Percentiles rank a stretch among this genome's conserved stretches.
Evolutionary conservation across 2,113 vertebrate species (phyloP).

Genomic region (Nothobranchius kuhntae): DNA sequence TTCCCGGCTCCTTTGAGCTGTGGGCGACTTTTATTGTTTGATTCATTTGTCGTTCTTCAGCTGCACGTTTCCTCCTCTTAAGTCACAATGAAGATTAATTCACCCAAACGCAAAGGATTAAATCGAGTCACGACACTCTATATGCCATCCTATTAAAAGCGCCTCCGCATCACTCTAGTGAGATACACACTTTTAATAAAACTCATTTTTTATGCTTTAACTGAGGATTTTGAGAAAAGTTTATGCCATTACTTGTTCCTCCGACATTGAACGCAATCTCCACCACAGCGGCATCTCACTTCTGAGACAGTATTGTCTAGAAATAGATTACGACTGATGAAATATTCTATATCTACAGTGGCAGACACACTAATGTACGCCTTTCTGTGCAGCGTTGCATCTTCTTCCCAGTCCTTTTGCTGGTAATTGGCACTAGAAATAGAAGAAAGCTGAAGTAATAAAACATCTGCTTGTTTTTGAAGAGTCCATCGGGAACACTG

Average conservation of each 20-base stretch:
- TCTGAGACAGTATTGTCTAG: conserved; percentile 18
- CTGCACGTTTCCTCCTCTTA: conserved; percentile 47
- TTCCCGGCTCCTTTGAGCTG: conserved; percentile 39
- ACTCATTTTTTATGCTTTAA: conserved; percentile 79
- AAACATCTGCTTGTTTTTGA: conserved; percentile 70
- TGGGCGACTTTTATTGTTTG: conserved; percentile 56
- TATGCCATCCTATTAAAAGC: conserved; percentile 72
- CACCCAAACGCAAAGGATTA: conserved; percentile 64
- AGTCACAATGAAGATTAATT: conserved; percentile 75
- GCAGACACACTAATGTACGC: background rate
- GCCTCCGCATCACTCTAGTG: conserved; percentile 50
- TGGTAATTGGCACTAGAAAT: conserved; percentile 37
- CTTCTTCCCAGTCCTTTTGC: conserved; percentile 5
- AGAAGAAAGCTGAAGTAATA: conserved; percentile 38
- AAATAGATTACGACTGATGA: conserved; percentile 20
- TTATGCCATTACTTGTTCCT: conserved; percentile 66
- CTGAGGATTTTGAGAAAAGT: conserved; percentile 51
- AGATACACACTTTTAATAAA: conserved; percentile 63
- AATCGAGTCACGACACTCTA: conserved; percentile 69
- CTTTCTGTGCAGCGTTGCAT: conserved; percentile 13
- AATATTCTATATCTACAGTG: background rate
- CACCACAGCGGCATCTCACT: conserved; percentile 14
- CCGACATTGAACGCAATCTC: conserved; percentile 22
- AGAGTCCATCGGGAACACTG: conserved; percentile 54
- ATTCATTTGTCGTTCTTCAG: conserved; percentile 53